phyloP scores from a whole-genome alignment of 2,113 vertebrate species.

The Pungitius pungitius region DNA sequence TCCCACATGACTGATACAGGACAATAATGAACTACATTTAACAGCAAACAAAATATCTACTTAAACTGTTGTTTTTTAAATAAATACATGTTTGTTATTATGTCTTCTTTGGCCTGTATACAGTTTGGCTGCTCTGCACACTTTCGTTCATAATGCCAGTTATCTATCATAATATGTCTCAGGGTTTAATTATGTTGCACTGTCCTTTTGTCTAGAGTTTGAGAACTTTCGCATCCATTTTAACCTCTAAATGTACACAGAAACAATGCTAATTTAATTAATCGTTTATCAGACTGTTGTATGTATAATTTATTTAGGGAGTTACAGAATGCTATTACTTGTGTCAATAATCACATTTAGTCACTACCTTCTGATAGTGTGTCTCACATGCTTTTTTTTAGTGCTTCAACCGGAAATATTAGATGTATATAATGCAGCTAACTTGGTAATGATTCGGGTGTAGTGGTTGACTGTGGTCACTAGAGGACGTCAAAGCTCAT shows the following conservation, averaged over 20 bases:
- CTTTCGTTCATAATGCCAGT: neutral
- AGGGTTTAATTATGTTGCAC: no score
- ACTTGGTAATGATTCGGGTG: neutral
- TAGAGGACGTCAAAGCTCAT: neutral
- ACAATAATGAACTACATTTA: slow-evolving; percentile 13
- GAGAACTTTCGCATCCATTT: no score
- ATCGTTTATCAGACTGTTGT: no score
- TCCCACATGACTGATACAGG: neutral
- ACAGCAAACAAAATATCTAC: slow-evolving; percentile 13
- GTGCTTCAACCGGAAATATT: neutral
- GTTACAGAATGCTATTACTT: neutral
- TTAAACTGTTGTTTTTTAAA: slow-evolving; percentile 51
- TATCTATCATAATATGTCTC: no score
- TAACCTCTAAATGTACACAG: no score
- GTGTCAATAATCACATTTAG: neutral
- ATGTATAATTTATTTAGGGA: neutral
- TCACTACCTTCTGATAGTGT: neutral
- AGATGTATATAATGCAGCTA: neutral
- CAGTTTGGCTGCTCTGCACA: neutral
- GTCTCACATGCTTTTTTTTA: neutral
- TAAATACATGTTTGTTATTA: slow-evolving; percentile 34
- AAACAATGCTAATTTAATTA: no score
- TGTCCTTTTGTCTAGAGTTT: no score
- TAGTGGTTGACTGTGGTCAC: neutral
- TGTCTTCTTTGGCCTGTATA: neutral